Conservation (phyloP, 2,888 invertebrate genomes). For the Drosophila multiciliata region DNA sequence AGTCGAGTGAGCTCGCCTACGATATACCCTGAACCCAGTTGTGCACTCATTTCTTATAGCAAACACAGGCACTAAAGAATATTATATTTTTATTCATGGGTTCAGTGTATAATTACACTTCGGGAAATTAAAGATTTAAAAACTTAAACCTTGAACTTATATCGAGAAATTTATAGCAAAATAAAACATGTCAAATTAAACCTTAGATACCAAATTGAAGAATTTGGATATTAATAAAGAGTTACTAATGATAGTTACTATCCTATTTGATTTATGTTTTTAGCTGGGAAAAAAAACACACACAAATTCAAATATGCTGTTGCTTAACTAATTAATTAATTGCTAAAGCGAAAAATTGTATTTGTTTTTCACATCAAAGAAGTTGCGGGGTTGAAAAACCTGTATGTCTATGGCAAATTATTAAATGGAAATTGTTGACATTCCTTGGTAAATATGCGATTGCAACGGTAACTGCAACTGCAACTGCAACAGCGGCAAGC, state of each 20-base stretch:
- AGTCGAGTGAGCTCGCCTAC: too few relatives aligned
- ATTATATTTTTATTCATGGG: too few relatives aligned
- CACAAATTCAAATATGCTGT: neutral
- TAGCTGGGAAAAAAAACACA: too few relatives aligned
- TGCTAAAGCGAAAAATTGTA: slow-evolving; percentile 43
- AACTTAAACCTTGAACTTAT: neutral
- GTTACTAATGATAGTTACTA: too few relatives aligned
- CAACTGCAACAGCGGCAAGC: slow-evolving; percentile 51
- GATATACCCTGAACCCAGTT: too few relatives aligned
- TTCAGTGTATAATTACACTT: neutral
- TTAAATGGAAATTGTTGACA: slow-evolving; percentile 79
- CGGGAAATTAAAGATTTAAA: neutral
- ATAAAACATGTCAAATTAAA: neutral
- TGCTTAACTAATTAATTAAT: slow-evolving; percentile 64
- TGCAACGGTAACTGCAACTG: slow-evolving; percentile 70
- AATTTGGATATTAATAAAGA: too few relatives aligned
- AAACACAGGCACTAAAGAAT: too few relatives aligned
- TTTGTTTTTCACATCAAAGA: slow-evolving; percentile 40
- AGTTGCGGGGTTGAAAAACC: slow-evolving; percentile 36
- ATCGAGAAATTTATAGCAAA: neutral
- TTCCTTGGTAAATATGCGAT: slow-evolving; percentile 76
- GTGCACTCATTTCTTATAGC: too few relatives aligned
- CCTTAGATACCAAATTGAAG: too few relatives aligned
- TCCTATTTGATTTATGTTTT: too few relatives aligned
- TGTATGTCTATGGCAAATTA: slow-evolving; percentile 68